phyloP scores from a whole-genome alignment of 2,797 vertebrate species.

The Betta splendens region DNA sequence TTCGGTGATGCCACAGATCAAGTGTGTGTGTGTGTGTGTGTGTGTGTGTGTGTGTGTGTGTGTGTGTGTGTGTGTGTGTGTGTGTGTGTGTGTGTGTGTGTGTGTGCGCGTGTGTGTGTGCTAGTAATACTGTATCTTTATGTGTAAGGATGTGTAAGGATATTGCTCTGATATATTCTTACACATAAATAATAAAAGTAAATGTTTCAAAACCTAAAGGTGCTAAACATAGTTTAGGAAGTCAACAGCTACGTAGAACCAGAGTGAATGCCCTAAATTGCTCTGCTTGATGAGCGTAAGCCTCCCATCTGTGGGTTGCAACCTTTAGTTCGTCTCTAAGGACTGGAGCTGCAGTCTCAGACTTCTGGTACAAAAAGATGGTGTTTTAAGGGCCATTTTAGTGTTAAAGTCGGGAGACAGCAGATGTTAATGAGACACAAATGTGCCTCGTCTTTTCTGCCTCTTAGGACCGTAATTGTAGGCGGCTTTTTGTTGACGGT shows the following conservation, averaged over 20 bases:
- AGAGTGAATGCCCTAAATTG: neutral
- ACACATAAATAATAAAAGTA: too few relatives aligned
- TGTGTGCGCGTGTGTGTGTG: too few relatives aligned
- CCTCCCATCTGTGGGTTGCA: neutral
- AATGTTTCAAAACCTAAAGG: too few relatives aligned
- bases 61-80: neutral
- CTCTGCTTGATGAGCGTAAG: conserved; percentile 9
- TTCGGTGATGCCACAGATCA: conserved; percentile 35
- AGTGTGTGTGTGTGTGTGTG: conserved; percentile 18
- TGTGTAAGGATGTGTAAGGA: too few relatives aligned
- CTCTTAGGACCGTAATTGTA: conserved; percentile 69
- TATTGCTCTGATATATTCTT: too few relatives aligned
- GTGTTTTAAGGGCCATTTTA: conserved; percentile 36
- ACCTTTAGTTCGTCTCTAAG: conserved; percentile 5
- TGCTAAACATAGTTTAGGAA: too few relatives aligned
- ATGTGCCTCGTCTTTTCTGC: conserved; percentile 64
- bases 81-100: neutral
- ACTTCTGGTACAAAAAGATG: conserved; percentile 22
- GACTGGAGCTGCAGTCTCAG: conserved; percentile 7
- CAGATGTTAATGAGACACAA: conserved; percentile 74
- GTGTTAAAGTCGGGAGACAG: conserved; percentile 44
- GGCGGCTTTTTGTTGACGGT: conserved; percentile 70
- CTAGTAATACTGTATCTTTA: too few relatives aligned
- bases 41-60: conserved; percentile 3
- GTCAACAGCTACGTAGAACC: too few relatives aligned